phyloP scores from a whole-genome alignment of 2,113 vertebrate genomes.

The Macrotis lagotis region DNA sequence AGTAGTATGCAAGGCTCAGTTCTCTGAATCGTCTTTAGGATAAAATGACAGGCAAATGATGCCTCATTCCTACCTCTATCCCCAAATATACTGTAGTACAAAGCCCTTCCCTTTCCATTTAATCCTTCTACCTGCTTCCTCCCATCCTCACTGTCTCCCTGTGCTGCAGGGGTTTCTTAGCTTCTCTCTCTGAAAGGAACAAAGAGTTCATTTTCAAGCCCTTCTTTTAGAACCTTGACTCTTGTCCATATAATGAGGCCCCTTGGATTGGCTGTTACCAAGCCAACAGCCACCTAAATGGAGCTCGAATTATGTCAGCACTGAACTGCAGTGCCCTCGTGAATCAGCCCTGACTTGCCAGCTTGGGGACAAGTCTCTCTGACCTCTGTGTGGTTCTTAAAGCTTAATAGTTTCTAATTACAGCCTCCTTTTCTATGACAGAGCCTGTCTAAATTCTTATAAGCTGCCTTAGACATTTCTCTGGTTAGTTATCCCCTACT shows the following conservation, averaged over 20 bases:
- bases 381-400: conserved; percentile 59
- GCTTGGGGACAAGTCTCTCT: conserved; percentile 28
- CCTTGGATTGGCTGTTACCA: conserved; percentile 73
- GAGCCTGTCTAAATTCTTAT: conserved; percentile 38
- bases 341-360: conserved; percentile 1
- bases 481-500: neutral
- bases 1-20: neutral
- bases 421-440: conserved; percentile 46
- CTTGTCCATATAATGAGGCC: conserved; percentile 13
- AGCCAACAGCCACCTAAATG: conserved; percentile 66
- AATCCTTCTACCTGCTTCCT: neutral
- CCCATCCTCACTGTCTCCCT: neutral
- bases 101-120: neutral
- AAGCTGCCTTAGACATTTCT: conserved; percentile 31
- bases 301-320: conserved; percentile 62
- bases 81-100: neutral
- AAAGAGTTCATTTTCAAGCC: conserved; percentile 71
- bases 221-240: conserved; percentile 70
- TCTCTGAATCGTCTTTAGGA: neutral
- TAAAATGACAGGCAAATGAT: neutral
- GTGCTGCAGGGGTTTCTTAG: neutral
- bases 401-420: conserved; percentile 58
- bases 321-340: conserved; percentile 48
- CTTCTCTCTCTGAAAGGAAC: conserved; percentile 59
- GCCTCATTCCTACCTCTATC: neutral